Evolutionary conservation across 2,113 vertebrate species (phyloP), one percentile per base, ranked within the genome.

Genomic region (Pterophyllum scalare): DNA sequence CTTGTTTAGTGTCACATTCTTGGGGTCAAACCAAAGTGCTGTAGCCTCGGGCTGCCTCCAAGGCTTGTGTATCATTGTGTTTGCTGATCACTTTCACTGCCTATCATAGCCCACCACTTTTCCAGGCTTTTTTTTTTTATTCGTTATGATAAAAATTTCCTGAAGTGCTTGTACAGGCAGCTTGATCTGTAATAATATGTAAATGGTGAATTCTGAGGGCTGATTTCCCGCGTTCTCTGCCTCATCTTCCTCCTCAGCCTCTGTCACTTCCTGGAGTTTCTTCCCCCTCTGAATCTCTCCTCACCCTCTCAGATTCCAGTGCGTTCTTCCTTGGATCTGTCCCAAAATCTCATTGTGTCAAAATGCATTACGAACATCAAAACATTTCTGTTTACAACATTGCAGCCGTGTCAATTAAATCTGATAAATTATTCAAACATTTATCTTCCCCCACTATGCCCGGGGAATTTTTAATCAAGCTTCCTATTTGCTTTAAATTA

Each of bases 401-500:
- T 86, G 94, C 96, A 94, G 96, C 94, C 94, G 88, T 95, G 96
- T 95, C 96, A 95, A 96, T 97, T 97, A 97, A 97, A 97, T 96
- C 96, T 94, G 95, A 96, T 97, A 96, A 97, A 97, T 97, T 97
- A 97, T 97, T 97, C 96, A 97, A 96, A 97, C 96, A 91, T 97
- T 97, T 97, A 97, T 96, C 96, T 95, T 88, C 83, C 86, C 87
- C 80, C 87, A 81, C 94, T 91, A 95, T 95, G 97, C 96, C 96
- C 89, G 92, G 96, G 96, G 96, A 97, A 97, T 97, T 96, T 98
- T 97, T 98, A 97, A 99, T 98, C 96, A 97, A 97, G 96, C 95
- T 92, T 96, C 92, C 93, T 99, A 98, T 99, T 98, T 99, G 96
- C 97, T 98, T 98, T 98, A 97, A 97, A 98, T 98, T 97, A 98